Evolutionary conservation across 2,797 vertebrate species (phyloP).

Genomic region (Pogoniulus pusillus): DNA sequence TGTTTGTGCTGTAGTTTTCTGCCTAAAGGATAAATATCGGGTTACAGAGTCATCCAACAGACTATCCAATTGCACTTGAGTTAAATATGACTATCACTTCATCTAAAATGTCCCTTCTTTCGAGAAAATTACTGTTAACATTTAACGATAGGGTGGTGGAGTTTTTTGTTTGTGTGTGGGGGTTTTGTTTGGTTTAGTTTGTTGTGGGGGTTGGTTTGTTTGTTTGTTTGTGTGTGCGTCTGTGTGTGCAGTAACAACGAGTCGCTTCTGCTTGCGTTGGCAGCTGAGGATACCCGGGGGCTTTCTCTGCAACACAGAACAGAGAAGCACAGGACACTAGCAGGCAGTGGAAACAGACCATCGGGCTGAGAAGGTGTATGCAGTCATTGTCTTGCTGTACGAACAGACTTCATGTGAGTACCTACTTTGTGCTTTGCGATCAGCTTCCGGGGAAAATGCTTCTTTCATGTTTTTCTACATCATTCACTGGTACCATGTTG

Average conservation of each 20-base stretch:
- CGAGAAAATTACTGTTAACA: background rate
- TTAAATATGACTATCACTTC: background rate
- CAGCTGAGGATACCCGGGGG: background rate
- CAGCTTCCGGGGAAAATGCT: background rate
- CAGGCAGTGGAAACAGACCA: background rate
- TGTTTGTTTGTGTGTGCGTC: too few relatives aligned
- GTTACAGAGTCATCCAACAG: background rate
- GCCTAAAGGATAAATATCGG: background rate
- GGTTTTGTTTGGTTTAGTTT: too few relatives aligned
- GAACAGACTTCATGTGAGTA: background rate
- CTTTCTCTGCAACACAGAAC: background rate
- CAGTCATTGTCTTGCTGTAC: background rate
- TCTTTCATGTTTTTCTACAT: background rate
- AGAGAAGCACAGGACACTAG: background rate
- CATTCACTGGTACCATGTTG: accelerated
- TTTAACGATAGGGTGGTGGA: background rate
- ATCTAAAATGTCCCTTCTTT: background rate
- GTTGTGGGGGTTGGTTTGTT: too few relatives aligned
- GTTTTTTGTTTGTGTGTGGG: too few relatives aligned
- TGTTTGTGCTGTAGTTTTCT: background rate
- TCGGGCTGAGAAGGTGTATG: background rate
- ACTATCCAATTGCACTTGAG: background rate
- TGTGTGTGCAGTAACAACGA: background rate
- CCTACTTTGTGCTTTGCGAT: background rate
- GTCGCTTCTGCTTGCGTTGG: background rate